Percentiles rank a stretch among this genome's conserved stretches.
Conservation (phyloP, 2,888 invertebrate species). For the Parnassius glacialis region DNA sequence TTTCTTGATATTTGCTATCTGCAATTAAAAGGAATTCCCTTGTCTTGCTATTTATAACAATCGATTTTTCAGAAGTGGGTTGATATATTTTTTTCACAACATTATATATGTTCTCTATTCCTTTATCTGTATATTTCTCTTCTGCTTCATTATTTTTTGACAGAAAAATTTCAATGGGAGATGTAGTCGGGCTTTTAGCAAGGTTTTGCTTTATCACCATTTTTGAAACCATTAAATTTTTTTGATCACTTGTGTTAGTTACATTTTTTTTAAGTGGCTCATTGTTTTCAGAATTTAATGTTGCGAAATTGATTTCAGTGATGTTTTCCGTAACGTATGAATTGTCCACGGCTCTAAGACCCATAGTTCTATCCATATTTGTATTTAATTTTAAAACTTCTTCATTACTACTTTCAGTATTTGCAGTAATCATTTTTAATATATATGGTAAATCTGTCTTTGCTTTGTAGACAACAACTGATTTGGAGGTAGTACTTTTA, state of each 20-base stretch:
- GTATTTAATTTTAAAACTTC: too few species aligned
- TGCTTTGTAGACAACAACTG: too few species aligned
- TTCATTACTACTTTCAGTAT: not conserved
- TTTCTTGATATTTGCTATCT: not conserved
- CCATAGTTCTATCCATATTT: too few species aligned
- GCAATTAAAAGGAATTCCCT: not conserved
- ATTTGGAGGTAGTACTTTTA: not conserved
- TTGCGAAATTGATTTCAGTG: not conserved
- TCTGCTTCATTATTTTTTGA: not conserved
- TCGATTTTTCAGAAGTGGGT: not conserved
- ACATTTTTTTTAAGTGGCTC: not conserved
- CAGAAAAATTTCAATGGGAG: not conserved
- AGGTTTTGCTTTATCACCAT: not conserved
- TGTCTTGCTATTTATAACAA: too few species aligned
- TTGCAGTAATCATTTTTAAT: not conserved
- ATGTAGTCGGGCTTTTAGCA: not conserved
- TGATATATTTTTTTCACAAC: not conserved
- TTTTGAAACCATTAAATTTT: not conserved
- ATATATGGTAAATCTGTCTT: not conserved
- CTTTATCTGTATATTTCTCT: not conserved
- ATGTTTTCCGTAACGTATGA: not conserved
- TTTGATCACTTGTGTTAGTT: not conserved
- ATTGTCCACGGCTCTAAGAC: too few species aligned
- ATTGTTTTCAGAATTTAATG: not conserved
- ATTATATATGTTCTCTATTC: not conserved